Evolutionary conservation across 1,140 invertebrate species (phyloP), one percentile per base, ranked within the genome.

Genomic region (Condylostylus longicornis): DNA sequence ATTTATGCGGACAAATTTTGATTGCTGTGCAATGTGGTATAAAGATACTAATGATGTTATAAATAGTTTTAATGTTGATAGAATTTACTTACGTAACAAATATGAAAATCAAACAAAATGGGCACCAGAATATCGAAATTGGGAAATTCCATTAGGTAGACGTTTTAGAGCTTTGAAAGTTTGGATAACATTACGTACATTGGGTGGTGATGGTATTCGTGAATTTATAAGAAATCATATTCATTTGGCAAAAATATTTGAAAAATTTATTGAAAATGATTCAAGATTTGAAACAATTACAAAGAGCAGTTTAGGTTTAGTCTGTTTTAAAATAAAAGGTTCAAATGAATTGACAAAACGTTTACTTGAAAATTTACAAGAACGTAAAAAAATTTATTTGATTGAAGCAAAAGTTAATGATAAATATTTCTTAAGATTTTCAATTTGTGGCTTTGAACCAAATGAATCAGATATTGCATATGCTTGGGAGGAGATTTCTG

Each of bases 121-220:
- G 33, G 75, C 81, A 6, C 87, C 87, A 1, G 88, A 95, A 53
- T 94, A 87, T 49, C 58, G 94, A 71, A 82, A 97, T 53, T 94
- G 89, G 85, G 88, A 94, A 65, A 90, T 97, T 49, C 75, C 89
- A 9, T 59, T 96, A 23, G 88, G 89, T 5, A 68, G 91, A 35
- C 66, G 89, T 46, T 96, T 97, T 52, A 71, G 90, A 15, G 76
- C 93, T 0, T 61, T 98, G 5, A 98, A 98, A 61, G 60, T 97
- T 3, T 98, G 94, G 93, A 90, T 93, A 43, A 86, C 90, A 0
- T 58, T 96, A 33, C 70, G 88, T 42, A 67, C 78, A 6, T 80
- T 87, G 44, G 93, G 93, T 1, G 70, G 81, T 3, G 71, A 77
- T 44, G 82, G 83, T 8, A 61, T 96, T 6, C 75, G 84, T 47